Evolutionary conservation across 1,140 invertebrate genomes (phyloP), one percentile per base, ranked within the genome.

Genomic region (Pseudobourletiella spinata): DNA sequence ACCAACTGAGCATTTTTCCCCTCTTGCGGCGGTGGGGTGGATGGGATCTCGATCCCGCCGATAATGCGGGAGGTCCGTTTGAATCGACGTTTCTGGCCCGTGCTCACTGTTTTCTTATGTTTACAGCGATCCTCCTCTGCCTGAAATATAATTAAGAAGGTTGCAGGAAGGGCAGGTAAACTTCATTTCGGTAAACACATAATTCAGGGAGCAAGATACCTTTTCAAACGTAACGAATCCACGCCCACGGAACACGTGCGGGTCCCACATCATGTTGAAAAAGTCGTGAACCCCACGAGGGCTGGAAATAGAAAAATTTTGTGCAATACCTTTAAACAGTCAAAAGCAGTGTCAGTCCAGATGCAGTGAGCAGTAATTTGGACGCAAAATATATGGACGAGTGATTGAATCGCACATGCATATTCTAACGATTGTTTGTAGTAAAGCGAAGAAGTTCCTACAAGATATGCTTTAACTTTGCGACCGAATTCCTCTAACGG

Each of bases 181-280:
- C n/a, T n/a, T n/a, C n/a, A n/a, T n/a, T n/a, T n/a, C n/a, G n/a
- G n/a, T n/a, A n/a, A n/a, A n/a, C n/a, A n/a, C n/a, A n/a, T n/a
- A n/a, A 39, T 39, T 39, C 8, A n/a, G 8, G 8, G 8, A 11
- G 32, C 32, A 28, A 28, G 20, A 6, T 48, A 48, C 44, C 54
- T 61, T 20, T 3, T 61, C 29, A 29, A 61, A 54, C 0, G 50
- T 29, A 26, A 18, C 29, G 24, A 25, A 54, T 14, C 14, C 2
- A 3, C 15, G 18, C 4, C 64, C 64, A 8, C 64, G 55, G 14
- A 24, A 54, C 1, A 66, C 28, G 32, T 59, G 64, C 2, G 64
- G 64, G 50, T 66, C 64, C 59, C 60, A 66, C 64, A 66, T 66
- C 1, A 66, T 39, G 43, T 66, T 66, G 50, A 32, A 62, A 48